Evolutionary conservation across 2,113 vertebrate species (phyloP).

Genomic region (Martes martes): DNA sequence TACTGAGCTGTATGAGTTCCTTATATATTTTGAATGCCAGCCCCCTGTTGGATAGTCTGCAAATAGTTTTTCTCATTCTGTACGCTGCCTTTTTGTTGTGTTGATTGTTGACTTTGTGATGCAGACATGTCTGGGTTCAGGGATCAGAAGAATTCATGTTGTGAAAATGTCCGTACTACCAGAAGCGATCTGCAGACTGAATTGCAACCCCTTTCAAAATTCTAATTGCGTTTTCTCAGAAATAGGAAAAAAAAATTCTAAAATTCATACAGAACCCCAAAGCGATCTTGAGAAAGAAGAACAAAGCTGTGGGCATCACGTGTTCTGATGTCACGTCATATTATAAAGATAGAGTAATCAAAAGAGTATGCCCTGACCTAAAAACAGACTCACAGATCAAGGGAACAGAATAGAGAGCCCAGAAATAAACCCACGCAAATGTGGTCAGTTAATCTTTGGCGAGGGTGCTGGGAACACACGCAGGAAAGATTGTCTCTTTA

Average conservation of each 20-base stretch:
- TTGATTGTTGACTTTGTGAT: background rate
- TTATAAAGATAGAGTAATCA: background rate
- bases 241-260: background rate
- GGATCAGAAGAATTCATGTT: background rate
- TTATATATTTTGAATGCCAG: background rate
- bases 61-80: background rate
- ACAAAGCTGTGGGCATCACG: background rate
- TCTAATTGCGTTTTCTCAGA: background rate
- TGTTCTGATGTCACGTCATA: background rate
- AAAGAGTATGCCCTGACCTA: background rate
- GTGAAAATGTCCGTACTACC: background rate
- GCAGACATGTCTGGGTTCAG: background rate
- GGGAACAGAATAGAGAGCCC: background rate
- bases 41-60: background rate
- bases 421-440: background rate
- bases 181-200: background rate
- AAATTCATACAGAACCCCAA: background rate
- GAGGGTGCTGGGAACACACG: background rate
- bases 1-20: background rate
- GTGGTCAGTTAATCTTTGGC: background rate
- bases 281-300: background rate
- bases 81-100: background rate
- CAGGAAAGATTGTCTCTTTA: background rate
- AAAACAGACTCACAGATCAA: background rate
- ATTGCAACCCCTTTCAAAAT: background rate